Evolutionary conservation across 2,797 vertebrate species (phyloP).

Genomic region (Myotis findleyi): DNA sequence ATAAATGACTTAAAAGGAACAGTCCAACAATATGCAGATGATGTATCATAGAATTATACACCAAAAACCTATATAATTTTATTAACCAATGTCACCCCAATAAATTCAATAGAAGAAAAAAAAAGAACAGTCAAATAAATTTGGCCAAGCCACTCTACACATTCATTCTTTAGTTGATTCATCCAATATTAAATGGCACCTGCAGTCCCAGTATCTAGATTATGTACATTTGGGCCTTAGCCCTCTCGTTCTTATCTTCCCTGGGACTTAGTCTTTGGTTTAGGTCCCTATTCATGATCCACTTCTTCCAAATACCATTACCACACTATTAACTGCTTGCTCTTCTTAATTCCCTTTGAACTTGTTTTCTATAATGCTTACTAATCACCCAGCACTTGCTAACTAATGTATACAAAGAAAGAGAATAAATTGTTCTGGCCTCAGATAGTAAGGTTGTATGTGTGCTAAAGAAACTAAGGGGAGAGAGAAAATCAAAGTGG

Average conservation of each 20-base stretch:
- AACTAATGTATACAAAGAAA: slow-evolving; percentile 8
- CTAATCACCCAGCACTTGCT: background rate
- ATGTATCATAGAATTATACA: background rate
- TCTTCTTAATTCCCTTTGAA: slow-evolving; percentile 31
- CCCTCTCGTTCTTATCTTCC: background rate
- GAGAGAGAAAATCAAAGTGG: background rate
- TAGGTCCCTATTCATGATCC: background rate
- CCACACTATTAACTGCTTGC: background rate
- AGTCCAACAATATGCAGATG: background rate
- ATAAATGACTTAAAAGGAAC: slow-evolving; percentile 46
- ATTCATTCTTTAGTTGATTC: background rate
- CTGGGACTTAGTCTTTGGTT: background rate
- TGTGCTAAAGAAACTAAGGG: slow-evolving; percentile 30
- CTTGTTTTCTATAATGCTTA: slow-evolving; percentile 44
- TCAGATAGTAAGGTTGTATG: background rate
- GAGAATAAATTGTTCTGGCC: background rate
- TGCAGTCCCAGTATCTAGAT: background rate
- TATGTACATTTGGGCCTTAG: background rate
- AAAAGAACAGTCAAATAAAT: background rate
- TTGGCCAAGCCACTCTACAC: background rate
- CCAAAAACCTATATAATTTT: background rate
- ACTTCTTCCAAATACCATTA: background rate
- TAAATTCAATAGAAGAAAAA: background rate
- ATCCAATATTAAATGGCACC: background rate
- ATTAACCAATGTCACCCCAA: background rate